phyloP scores from a whole-genome alignment of 2,888 invertebrate genomes.

The Limnephilus lunatus region DNA sequence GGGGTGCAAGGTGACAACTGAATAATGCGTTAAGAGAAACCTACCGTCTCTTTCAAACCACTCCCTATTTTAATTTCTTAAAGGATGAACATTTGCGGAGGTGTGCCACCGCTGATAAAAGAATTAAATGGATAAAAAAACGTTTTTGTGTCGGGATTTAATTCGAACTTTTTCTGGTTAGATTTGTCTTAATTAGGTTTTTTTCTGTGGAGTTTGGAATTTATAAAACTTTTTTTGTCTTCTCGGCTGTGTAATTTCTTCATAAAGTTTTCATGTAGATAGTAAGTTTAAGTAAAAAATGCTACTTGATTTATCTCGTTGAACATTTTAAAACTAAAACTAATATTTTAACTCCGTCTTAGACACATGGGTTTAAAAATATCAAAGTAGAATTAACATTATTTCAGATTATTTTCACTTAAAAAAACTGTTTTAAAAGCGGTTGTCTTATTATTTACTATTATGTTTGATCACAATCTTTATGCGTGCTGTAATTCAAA shows the following conservation, averaged over 20 bases:
- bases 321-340: neutral
- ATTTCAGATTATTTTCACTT: too few relatives aligned
- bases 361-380: too few relatives aligned
- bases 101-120: neutral
- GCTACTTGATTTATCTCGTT: neutral
- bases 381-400: too few relatives aligned
- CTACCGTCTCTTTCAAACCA: neutral
- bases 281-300: neutral
- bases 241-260: neutral
- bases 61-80: neutral
- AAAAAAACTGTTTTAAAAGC: too few relatives aligned
- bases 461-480: too few relatives aligned
- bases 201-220: neutral
- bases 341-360: neutral
- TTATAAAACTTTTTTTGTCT: neutral
- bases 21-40: conserved; percentile 10
- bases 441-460: too few relatives aligned
- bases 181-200: conserved; percentile 2
- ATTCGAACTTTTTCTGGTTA: neutral
- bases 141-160: neutral
- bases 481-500: too few relatives aligned
- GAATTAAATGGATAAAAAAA: neutral
- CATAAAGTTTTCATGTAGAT: neutral
- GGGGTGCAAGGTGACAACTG: neutral
- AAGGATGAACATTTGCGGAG: neutral